Conservation (phyloP, 2,113 vertebrate genomes). For the Megaceryle maxima region DNA sequence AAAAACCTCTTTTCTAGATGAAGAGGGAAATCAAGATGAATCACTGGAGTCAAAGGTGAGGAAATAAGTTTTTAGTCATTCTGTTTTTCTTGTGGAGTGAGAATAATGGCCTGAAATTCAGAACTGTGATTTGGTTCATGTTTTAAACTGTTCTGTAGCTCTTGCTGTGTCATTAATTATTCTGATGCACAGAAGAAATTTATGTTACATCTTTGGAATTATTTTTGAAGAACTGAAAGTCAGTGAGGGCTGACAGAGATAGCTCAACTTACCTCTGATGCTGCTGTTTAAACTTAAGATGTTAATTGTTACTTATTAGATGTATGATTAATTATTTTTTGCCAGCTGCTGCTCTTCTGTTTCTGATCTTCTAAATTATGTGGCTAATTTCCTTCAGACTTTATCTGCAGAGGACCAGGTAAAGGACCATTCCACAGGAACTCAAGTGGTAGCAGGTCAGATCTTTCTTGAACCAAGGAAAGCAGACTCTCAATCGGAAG, state of each 20-base stretch:
- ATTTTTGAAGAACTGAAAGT: not conserved
- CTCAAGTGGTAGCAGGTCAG: conserved; percentile 77
- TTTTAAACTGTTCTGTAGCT: not conserved
- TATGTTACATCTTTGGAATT: not conserved
- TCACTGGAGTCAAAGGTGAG: conserved; percentile 78
- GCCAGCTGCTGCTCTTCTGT: not conserved
- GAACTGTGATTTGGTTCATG: not conserved
- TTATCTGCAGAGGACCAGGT: conserved; percentile 79
- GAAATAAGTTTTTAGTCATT: not conserved
- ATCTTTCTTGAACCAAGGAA: conserved; percentile 77
- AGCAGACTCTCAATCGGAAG: conserved; percentile 36
- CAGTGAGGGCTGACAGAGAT: not conserved
- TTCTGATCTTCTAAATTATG: not conserved
- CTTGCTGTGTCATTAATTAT: not conserved
- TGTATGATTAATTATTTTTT: not conserved
- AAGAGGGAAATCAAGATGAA: conserved; percentile 75
- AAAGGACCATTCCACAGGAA: conserved; percentile 76
- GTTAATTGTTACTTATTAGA: not conserved
- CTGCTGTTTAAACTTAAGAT: not conserved
- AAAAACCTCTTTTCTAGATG: conserved; percentile 68
- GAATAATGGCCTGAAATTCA: not conserved
- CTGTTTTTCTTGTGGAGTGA: not conserved
- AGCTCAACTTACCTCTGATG: not conserved
- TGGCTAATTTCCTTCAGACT: conserved; percentile 52
- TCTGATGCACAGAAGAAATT: not conserved